Evolutionary conservation across 2,888 invertebrate genomes (phyloP).

Genomic region (Caenorhabditis sp.): DNA sequence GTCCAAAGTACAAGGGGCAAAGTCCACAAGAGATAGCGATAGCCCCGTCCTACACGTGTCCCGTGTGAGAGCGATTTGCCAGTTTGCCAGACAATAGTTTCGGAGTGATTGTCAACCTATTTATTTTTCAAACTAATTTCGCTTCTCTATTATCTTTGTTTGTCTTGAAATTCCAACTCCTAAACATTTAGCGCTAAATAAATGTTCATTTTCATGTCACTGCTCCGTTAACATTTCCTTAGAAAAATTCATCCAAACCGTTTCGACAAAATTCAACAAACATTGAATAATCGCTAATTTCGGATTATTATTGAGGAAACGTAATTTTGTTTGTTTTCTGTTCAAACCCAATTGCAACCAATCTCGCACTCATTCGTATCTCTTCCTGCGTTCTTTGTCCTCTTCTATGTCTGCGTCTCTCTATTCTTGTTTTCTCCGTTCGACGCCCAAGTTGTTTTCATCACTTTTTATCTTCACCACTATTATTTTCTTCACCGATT

Average conservation of each 20-base stretch:
- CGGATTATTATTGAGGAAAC: neutral
- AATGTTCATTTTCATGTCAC: too few relatives aligned
- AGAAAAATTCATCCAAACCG: too few relatives aligned
- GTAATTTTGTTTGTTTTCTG: neutral
- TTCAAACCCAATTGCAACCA: neutral
- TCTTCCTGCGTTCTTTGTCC: constrained; percentile 41
- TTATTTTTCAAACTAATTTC: neutral
- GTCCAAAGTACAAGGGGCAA: constrained; percentile 56
- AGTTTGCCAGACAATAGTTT: constrained; percentile 34
- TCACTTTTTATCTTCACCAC: constrained; percentile 33
- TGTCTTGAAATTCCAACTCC: neutral
- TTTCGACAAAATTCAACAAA: too few relatives aligned
- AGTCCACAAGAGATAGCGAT: constrained; percentile 44
- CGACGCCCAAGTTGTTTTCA: constrained; percentile 52
- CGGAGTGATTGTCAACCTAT: constrained; percentile 2
- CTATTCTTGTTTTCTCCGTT: constrained; percentile 34
- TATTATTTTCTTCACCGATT: constrained; percentile 33
- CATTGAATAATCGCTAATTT: too few relatives aligned
- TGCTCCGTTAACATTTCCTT: too few relatives aligned
- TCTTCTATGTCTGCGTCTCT: constrained; percentile 45
- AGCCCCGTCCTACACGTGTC: constrained; percentile 42
- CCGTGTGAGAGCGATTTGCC: constrained; percentile 16
- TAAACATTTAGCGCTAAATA: too few relatives aligned
- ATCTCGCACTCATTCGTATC: neutral
- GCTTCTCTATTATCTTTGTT: neutral